phyloP scores from a whole-genome alignment of 2,113 vertebrate species.

The Tenebrosternarchus preto region DNA sequence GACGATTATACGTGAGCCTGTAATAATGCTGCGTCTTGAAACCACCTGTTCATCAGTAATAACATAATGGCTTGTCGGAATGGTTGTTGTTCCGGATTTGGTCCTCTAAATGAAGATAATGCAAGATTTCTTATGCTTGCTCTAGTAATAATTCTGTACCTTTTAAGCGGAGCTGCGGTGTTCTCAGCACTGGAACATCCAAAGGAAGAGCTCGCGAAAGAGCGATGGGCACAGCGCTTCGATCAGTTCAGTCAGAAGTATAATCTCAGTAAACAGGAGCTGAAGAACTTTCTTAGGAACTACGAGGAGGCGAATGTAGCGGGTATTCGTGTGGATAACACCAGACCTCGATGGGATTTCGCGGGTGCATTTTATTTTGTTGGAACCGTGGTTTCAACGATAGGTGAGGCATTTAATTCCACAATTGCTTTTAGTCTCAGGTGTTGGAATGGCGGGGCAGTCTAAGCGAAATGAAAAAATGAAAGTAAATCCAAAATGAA shows the following conservation, averaged over 20 bases:
- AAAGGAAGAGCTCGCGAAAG: conserved; percentile 74
- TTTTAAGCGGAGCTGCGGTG: conserved; percentile 68
- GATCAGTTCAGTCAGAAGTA: conserved; percentile 76
- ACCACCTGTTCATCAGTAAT: conserved; percentile 10
- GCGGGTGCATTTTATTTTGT: conserved; percentile 84
- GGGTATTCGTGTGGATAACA: conserved; percentile 75
- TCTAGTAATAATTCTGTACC: conserved; percentile 75
- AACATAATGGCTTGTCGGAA: conserved; percentile 74
- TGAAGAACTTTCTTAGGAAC: conserved; percentile 75
- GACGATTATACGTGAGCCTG: conserved; percentile 2
- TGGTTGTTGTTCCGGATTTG: conserved; percentile 65
- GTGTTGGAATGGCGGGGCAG: background rate
- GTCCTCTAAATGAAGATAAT: conserved; percentile 78
- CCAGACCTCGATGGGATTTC: conserved; percentile 83
- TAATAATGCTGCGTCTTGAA: conserved; percentile 10
- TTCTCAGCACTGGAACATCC: conserved; percentile 83
- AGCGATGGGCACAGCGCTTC: conserved; percentile 76
- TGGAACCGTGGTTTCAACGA: conserved; percentile 84
- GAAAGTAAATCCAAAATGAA: no score
- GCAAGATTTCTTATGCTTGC: conserved; percentile 80
- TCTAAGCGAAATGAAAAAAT: background rate
- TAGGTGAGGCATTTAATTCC: conserved; percentile 70
- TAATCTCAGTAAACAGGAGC: conserved; percentile 75
- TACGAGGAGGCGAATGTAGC: conserved; percentile 78
- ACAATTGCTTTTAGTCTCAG: background rate